Evolutionary conservation across 1,140 invertebrate species (phyloP).

Genomic region (Bombyx mori): ASM3026992v2 NC_085129.1:10827501-10828000

Average conservation of each 20-base stretch:
- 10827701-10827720: too few species aligned
- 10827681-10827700: too few species aligned
- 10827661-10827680: too few species aligned
- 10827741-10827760: constrained; percentile 60
- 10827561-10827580: too few species aligned
- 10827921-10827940: constrained; percentile 48
- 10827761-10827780: constrained; percentile 73
- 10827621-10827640: too few species aligned
- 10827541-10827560: too few species aligned
- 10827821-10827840: constrained; percentile 55
- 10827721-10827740: too few species aligned
- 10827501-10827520: too few species aligned
- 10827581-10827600: too few species aligned
- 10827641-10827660: too few species aligned
- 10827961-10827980: constrained; percentile 64
- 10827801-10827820: constrained; percentile 68
- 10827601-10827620: too few species aligned
- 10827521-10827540: too few species aligned
- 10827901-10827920: constrained; percentile 55
- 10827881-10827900: constrained; percentile 54
- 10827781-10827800: constrained; percentile 69
- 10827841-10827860: constrained; percentile 62
- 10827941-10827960: constrained; percentile 41
- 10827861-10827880: constrained; percentile 65
- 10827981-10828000: constrained; percentile 45